Percentiles rank a stretch among this genome's conserved stretches.
These are phyloP conservation scores for Lasioglossum malachurum DNA, from an alignment of 2,888 invertebrate species.

Conservation along the genomic window DNA sequence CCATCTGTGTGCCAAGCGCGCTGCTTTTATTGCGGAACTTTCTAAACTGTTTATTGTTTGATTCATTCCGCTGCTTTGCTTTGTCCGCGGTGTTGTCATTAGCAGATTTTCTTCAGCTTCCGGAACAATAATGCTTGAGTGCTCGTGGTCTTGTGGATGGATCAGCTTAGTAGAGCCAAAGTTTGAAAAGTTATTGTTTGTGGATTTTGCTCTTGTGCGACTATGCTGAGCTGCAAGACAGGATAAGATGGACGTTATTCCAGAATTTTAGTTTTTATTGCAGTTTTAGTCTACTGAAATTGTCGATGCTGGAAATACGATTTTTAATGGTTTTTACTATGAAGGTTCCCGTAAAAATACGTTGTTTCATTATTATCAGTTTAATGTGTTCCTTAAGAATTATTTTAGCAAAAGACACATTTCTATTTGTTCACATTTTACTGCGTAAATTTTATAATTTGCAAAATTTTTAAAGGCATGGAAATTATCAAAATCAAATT, in stretches of 20 bases:
- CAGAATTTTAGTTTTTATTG: not conserved
- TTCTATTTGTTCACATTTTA: not conserved
- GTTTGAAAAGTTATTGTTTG: not conserved
- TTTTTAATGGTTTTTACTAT: not conserved
- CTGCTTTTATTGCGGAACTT: not conserved
- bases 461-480: not conserved
- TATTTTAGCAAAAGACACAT: not conserved
- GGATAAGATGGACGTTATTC: not conserved
- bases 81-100: not conserved
- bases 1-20: not conserved
- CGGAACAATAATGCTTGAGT: not conserved
- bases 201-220: not conserved
- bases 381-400: not conserved
- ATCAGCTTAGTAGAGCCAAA: not conserved
- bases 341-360: not conserved
- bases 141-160: not conserved
- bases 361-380: not conserved
- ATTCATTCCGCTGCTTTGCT: not conserved
- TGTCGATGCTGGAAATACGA: not conserved
- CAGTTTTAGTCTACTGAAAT: not conserved
- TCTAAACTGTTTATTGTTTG: not conserved
- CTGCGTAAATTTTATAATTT: not conserved
- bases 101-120: not conserved
- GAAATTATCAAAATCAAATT: too few relatives aligned
- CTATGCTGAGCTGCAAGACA: not conserved